phyloP scores from a whole-genome alignment of 37 sponge, comb jelly and placozoan species.

The Corticium candelabrum region DNA sequence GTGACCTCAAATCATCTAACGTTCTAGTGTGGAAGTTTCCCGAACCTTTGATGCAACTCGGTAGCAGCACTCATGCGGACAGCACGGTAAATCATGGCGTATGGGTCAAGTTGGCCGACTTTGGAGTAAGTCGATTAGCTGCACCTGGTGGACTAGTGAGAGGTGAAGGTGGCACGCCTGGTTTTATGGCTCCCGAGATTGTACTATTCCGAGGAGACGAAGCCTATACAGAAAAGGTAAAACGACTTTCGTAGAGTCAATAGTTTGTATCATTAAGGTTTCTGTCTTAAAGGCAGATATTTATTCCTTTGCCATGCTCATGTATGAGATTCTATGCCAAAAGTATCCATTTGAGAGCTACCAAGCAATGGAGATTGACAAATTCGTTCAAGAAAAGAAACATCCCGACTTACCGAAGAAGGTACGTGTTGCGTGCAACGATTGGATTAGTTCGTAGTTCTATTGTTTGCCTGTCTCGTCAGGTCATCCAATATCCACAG shows the following conservation, averaged over 20 bases:
- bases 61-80: constrained; percentile 16
- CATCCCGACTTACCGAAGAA: constrained; percentile 50
- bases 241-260: too few species aligned
- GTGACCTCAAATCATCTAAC: constrained; percentile 82
- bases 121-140: constrained; percentile 68
- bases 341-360: constrained; percentile 70
- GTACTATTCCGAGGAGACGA: constrained; percentile 66
- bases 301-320: constrained; percentile 79
- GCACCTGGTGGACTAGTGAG: constrained; percentile 5
- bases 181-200: constrained; percentile 93
- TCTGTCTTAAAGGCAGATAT: constrained; percentile 59
- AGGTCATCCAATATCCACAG: constrained; percentile 70
- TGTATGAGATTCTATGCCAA: constrained; percentile 65
- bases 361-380: constrained; percentile 75
- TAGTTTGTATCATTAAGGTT: too few species aligned
- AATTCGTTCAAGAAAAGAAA: constrained; percentile 56
- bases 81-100: constrained; percentile 2
- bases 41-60: constrained; percentile 11
- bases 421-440: constrained; percentile 10
- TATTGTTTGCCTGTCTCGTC: not conserved
- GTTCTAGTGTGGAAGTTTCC: constrained; percentile 81
- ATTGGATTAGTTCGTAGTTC: not conserved
- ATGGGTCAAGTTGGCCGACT: constrained; percentile 46
- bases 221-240: constrained; percentile 66
- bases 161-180: constrained; percentile 49